phyloP scores from a whole-genome alignment of 2,888 invertebrate genomes.

The Philonicus albiceps region DNA sequence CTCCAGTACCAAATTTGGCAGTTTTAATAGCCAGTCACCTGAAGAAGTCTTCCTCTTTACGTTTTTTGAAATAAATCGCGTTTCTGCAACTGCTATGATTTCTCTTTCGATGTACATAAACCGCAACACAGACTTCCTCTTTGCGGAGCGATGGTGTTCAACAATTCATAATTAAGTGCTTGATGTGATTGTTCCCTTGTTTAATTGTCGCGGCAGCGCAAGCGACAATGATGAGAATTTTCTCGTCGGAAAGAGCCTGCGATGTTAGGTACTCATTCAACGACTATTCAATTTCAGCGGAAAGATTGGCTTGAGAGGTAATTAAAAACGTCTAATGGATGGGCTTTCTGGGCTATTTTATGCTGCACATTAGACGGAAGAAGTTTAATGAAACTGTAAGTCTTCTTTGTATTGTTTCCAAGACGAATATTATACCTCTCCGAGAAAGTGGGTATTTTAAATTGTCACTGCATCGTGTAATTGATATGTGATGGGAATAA shows the following conservation, averaged over 20 bases:
- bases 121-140: not conserved
- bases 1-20: not conserved
- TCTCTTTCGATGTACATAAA: not conserved
- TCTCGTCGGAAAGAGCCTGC: slow-evolving; percentile 1
- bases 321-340: not conserved
- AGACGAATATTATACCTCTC: not conserved
- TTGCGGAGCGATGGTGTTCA: not conserved
- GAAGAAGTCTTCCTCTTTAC: not conserved
- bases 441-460: not conserved
- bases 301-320: not conserved
- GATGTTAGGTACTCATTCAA: not conserved
- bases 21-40: not conserved
- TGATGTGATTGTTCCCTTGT: not conserved
- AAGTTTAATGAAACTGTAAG: not conserved
- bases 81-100: not conserved
- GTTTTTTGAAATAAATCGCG: not conserved
- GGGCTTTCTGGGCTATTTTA: not conserved
- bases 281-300: not conserved
- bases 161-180: slow-evolving; percentile 13
- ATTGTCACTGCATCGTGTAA: not conserved
- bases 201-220: not conserved
- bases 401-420: not conserved
- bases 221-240: not conserved
- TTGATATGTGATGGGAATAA: not conserved
- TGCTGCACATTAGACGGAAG: not conserved